Conservation (phyloP, 2,888 invertebrate species). For the Enoplolaimus lenunculus region DNA sequence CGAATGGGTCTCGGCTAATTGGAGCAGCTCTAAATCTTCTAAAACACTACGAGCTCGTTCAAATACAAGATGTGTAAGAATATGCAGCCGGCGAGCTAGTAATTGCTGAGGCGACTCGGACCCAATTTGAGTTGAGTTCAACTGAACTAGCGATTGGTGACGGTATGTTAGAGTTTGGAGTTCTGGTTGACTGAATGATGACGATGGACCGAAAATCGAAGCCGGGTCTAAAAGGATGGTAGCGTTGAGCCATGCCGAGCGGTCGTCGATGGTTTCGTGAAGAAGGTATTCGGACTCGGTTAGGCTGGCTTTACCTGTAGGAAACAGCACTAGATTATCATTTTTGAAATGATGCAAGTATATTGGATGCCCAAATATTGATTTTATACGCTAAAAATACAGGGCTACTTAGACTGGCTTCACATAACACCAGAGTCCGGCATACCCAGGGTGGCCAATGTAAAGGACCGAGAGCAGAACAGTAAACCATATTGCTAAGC, state of each 20-base stretch:
- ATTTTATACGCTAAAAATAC: no score
- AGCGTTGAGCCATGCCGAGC: background rate
- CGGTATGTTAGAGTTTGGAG: background rate
- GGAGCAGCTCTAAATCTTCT: conserved; percentile 17
- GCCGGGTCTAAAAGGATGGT: no score
- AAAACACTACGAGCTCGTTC: conserved; percentile 17
- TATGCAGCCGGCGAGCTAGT: conserved; percentile 7
- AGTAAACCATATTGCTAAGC: no score
- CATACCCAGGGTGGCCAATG: no score
- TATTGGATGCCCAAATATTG: no score
- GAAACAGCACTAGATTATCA: no score
- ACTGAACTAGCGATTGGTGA: background rate
- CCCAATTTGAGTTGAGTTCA: background rate
- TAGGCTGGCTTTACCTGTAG: conserved; percentile 14
- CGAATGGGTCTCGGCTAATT: background rate
- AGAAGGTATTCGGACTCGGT: conserved; percentile 20
- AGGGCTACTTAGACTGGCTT: no score
- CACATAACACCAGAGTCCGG: no score
- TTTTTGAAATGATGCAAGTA: no score
- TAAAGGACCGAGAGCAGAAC: no score
- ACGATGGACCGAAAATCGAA: background rate
- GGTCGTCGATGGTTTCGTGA: conserved; percentile 18
- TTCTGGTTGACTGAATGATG: background rate
- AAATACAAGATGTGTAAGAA: conserved; percentile 18
- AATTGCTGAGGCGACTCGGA: background rate